Percentiles rank a stretch among this genome's conserved stretches.
phyloP scores from a whole-genome alignment of 2,888 invertebrate species.

The Tholera decimalis region DNA sequence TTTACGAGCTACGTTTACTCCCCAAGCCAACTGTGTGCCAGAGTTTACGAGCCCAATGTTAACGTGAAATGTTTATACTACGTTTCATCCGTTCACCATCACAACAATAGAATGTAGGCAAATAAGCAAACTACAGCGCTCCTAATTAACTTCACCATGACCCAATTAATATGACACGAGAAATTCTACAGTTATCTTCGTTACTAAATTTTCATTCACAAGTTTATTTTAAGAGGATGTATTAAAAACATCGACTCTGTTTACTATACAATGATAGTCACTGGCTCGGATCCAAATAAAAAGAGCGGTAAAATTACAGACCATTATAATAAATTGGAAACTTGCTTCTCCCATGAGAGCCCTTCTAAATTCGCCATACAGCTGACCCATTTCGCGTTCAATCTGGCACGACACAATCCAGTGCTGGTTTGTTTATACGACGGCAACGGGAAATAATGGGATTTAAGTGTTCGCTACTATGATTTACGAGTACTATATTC shows the following conservation, averaged over 20 bases:
- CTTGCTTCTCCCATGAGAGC: slow-evolving; percentile 72
- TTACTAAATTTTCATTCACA: slow-evolving; percentile 61
- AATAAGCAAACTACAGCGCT: slow-evolving; percentile 47
- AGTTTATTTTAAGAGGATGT: slow-evolving; percentile 56
- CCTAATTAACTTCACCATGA: slow-evolving; percentile 51
- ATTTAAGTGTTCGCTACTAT: slow-evolving; percentile 62
- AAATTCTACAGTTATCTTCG: slow-evolving; percentile 23
- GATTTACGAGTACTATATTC: slow-evolving; percentile 47
- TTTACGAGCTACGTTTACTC: slow-evolving; percentile 64
- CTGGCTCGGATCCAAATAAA: slow-evolving; percentile 74
- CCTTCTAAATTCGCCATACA: slow-evolving; percentile 76
- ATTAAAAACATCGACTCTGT: slow-evolving; percentile 45
- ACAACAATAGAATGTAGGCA: slow-evolving; percentile 38
- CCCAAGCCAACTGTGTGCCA: slow-evolving; percentile 26
- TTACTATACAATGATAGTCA: slow-evolving; percentile 61
- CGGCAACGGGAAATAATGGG: slow-evolving; percentile 54
- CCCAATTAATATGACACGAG: slow-evolving; percentile 46
- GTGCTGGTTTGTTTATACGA: slow-evolving; percentile 53
- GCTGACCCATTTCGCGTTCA: slow-evolving; percentile 76
- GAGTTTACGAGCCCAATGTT: slow-evolving; percentile 48
- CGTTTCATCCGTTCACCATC: slow-evolving; percentile 22
- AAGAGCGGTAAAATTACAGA: slow-evolving; percentile 60
- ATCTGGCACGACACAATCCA: slow-evolving; percentile 67
- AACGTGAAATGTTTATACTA: slow-evolving; percentile 35
- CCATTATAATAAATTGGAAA: slow-evolving; percentile 72